Percentiles rank a stretch among this genome's conserved stretches.
Evolutionary conservation across 2,113 vertebrate genomes (phyloP).

Genomic region (Bufo bufo): DNA sequence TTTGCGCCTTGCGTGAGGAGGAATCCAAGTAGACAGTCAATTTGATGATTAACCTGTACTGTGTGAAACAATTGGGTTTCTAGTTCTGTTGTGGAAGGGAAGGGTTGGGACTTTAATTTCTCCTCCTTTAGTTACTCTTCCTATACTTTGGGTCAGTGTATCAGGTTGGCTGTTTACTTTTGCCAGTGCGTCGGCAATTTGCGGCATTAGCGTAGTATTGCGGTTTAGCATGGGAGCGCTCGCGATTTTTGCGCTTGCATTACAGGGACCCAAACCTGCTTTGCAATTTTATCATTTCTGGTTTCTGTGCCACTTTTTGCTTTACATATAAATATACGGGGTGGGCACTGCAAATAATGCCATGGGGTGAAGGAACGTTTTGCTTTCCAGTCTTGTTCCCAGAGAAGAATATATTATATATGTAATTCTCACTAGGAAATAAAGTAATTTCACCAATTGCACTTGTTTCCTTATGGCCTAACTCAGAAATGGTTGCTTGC

Average conservation of each 20-base stretch:
- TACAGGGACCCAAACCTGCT: slow-evolving; percentile 96
- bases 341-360: not conserved
- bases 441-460: not conserved
- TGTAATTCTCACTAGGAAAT: too few relatives aligned
- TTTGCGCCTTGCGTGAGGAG: slow-evolving; percentile 80
- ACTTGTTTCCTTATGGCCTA: slow-evolving; percentile 64
- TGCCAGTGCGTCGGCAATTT: slow-evolving; percentile 69
- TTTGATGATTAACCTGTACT: slow-evolving; percentile 75
- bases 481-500: slow-evolving; percentile 90
- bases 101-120: not conserved
- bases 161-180: slow-evolving; percentile 78
- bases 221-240: slow-evolving; percentile 78
- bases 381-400: too few relatives aligned
- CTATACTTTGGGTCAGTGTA: slow-evolving; percentile 75
- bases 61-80: slow-evolving; percentile 62
- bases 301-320: slow-evolving; percentile 74
- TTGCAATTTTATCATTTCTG: slow-evolving; percentile 86
- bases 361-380: too few relatives aligned
- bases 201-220: slow-evolving; percentile 76
- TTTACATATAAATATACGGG: not conserved
- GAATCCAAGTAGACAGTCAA: slow-evolving; percentile 76
- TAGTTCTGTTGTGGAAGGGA: not conserved
- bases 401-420: too few relatives aligned
- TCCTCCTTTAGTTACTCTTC: slow-evolving; percentile 61
- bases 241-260: slow-evolving; percentile 91